These are phyloP conservation scores for Frieseomelitta varia DNA, from an alignment of 1,140 invertebrate species.

Conservation along the genomic window DNA sequence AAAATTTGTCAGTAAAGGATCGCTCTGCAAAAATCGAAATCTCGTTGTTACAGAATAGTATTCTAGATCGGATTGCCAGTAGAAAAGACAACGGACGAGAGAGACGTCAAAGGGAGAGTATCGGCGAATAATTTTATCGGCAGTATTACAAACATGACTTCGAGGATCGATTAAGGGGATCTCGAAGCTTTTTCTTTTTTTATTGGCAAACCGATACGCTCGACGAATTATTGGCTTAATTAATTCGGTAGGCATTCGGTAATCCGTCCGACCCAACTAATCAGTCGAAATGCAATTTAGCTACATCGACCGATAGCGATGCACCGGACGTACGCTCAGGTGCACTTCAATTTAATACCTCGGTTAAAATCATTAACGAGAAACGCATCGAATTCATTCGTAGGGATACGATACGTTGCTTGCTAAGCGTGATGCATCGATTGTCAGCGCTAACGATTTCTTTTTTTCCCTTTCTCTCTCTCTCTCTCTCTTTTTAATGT, in stretches of 20 bases:
- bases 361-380: constrained; percentile 79
- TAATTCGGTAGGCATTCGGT: constrained; percentile 79
- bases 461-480: too few species aligned
- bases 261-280: constrained; percentile 80
- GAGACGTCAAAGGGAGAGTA: not conserved
- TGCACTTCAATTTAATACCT: constrained; percentile 78
- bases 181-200: constrained; percentile 35
- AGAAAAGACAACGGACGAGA: not conserved
- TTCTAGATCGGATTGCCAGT: not conserved
- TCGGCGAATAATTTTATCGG: not conserved
- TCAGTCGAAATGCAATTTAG: constrained; percentile 81
- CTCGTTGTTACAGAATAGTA: not conserved
- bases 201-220: constrained; percentile 53
- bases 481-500: not conserved
- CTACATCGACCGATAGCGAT: constrained; percentile 75
- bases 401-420: constrained; percentile 34
- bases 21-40: not conserved
- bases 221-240: constrained; percentile 78
- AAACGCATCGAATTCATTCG: constrained; percentile 79
- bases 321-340: constrained; percentile 74
- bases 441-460: not conserved
- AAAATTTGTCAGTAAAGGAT: too few species aligned
- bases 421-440: not conserved
- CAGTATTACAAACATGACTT: not conserved
- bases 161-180: not conserved